These are phyloP conservation scores for Phocoena sinus DNA, from an alignment of 2,113 vertebrate genomes.

Conservation along the genomic window DNA sequence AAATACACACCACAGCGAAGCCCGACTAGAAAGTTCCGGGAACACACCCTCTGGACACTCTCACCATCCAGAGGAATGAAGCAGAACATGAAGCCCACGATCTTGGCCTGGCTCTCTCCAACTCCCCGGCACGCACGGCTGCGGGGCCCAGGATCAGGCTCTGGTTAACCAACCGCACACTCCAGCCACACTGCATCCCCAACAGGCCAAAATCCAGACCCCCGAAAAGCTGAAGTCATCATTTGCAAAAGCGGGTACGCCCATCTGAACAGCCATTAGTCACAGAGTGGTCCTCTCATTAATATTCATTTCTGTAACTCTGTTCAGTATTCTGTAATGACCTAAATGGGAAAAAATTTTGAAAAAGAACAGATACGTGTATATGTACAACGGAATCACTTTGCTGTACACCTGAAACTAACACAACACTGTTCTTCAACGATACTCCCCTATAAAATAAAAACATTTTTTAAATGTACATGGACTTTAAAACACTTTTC, in stretches of 20 bases:
- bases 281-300: not conserved
- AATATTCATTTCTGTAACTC: not conserved
- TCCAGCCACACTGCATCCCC: not conserved
- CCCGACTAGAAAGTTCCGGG: slow-evolving; percentile 18
- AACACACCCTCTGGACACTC: not conserved
- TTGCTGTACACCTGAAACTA: not conserved
- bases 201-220: not conserved
- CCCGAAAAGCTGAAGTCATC: not conserved
- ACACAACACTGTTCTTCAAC: not conserved
- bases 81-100: not conserved
- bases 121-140: accelerated
- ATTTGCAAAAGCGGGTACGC: not conserved
- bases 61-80: not conserved
- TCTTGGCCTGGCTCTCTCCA: not conserved
- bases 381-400: not conserved
- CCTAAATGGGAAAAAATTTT: not conserved
- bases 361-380: not conserved
- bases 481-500: not conserved
- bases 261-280: not conserved
- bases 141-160: not conserved
- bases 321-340: not conserved
- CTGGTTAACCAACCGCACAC: not conserved
- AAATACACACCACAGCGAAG: not conserved
- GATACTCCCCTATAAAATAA: not conserved
- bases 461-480: not conserved